These are phyloP conservation scores for Syndactyla subalaris DNA, from an alignment of 2,797 vertebrate genomes.

Conservation along the genomic window DNA sequence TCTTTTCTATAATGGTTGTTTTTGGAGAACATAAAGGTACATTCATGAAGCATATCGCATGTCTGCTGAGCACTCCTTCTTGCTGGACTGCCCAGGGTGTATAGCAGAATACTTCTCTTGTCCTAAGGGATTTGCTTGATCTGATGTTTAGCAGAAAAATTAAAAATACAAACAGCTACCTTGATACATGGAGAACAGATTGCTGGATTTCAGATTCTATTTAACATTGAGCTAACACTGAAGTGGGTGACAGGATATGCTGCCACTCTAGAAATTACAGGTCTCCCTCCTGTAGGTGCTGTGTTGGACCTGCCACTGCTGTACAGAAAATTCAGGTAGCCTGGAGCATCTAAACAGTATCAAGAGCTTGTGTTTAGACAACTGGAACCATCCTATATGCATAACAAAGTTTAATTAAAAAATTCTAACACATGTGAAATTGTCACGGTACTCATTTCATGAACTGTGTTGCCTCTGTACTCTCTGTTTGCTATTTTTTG, in stretches of 20 bases:
- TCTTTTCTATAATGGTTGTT: not conserved
- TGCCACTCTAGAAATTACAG: not conserved
- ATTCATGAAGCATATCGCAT: not conserved
- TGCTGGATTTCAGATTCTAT: not conserved
- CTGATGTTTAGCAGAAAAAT: not conserved
- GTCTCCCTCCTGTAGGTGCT: not conserved
- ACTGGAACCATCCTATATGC: not conserved
- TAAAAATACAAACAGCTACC: not conserved
- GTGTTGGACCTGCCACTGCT: not conserved
- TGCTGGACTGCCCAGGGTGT: not conserved
- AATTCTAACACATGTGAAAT: not conserved
- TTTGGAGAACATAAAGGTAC: not conserved
- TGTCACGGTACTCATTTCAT: accelerated
- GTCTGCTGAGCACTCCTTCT: not conserved
- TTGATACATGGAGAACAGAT: not conserved
- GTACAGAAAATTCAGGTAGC: not conserved
- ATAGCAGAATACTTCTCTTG: not conserved
- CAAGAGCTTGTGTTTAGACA: not conserved
- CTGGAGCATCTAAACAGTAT: not conserved
- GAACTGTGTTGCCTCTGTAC: not conserved
- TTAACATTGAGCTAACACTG: not conserved
- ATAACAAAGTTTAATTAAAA: not conserved
- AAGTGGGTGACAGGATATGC: not conserved
- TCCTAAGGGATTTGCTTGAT: not conserved
- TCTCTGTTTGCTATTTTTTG: not conserved